Percentiles rank a stretch among this genome's conserved stretches.
phyloP scores from a whole-genome alignment of 2,113 vertebrate genomes.

The Megaleporinus macrocephalus region DNA sequence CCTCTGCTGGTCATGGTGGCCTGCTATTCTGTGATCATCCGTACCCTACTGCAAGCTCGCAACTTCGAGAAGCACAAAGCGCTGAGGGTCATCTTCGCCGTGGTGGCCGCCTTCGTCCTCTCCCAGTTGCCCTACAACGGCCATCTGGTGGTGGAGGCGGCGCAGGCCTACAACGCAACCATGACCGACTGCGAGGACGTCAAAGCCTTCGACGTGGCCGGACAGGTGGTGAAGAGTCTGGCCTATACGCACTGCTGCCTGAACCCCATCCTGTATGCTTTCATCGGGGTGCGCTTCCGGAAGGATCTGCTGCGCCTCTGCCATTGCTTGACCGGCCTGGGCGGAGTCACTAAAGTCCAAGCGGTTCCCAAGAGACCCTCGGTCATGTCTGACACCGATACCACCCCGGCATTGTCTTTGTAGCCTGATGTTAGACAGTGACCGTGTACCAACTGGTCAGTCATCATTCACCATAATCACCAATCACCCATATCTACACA shows the following conservation, averaged over 20 bases:
- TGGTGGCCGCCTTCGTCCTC: slow-evolving; percentile 83
- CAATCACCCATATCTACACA: neutral
- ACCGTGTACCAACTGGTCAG: neutral
- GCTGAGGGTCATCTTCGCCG: slow-evolving; percentile 80
- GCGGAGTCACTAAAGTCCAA: slow-evolving; percentile 63
- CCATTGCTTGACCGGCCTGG: slow-evolving; percentile 57
- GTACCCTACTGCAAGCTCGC: slow-evolving; percentile 81
- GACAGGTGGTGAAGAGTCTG: slow-evolving; percentile 83
- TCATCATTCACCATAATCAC: neutral
- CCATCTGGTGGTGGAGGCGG: slow-evolving; percentile 79
- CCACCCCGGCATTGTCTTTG: slow-evolving; percentile 75
- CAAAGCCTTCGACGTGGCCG: slow-evolving; percentile 71
- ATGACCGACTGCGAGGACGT: slow-evolving; percentile 70
- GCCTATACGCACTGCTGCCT: slow-evolving; percentile 89
- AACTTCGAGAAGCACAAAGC: slow-evolving; percentile 89
- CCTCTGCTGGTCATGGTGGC: slow-evolving; percentile 82
- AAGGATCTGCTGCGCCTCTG: slow-evolving; percentile 77
- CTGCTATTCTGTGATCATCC: slow-evolving; percentile 87
- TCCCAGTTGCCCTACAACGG: slow-evolving; percentile 87
- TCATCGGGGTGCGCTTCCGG: slow-evolving; percentile 86
- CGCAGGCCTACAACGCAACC: slow-evolving; percentile 61
- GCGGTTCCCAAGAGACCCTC: slow-evolving; percentile 76
- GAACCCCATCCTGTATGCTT: slow-evolving; percentile 88
- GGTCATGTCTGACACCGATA: slow-evolving; percentile 78
- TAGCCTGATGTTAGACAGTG: slow-evolving; percentile 59